Conservation (phyloP, 2,113 vertebrate species). For the Ifrita kowaldi region DNA sequence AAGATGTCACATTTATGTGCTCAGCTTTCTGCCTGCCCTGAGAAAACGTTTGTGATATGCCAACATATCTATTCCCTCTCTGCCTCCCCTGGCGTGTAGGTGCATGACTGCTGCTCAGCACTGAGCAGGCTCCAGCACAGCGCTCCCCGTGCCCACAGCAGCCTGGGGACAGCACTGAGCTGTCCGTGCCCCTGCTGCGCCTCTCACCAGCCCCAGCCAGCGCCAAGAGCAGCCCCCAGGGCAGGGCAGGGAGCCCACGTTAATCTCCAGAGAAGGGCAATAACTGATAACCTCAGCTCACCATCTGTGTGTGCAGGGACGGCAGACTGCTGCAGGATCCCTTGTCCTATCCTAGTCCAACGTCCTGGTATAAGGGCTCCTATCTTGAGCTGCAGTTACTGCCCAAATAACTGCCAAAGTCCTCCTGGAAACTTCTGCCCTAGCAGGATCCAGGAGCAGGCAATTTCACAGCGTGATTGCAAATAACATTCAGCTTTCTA, state of each 20-base stretch:
- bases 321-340: accelerated
- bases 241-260: accelerated
- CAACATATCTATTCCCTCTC: not conserved
- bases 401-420: not conserved
- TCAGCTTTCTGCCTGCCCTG: not conserved
- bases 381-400: not conserved
- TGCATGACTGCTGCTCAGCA: not conserved
- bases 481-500: not conserved
- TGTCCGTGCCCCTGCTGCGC: accelerated
- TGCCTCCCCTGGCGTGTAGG: not conserved
- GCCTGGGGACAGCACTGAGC: not conserved
- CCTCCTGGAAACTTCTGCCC: not conserved
- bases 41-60: not conserved
- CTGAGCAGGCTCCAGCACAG: not conserved
- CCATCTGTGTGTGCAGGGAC: not conserved
- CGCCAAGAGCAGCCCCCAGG: not conserved
- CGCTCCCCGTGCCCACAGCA: not conserved
- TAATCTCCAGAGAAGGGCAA: not conserved
- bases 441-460: not conserved
- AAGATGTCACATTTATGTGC: not conserved
- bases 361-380: not conserved
- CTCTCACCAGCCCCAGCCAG: not conserved
- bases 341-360: not conserved
- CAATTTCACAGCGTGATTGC: not conserved
- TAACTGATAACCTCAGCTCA: not conserved